Evolutionary conservation across 2,797 vertebrate species (phyloP).

Genomic region (Hylomyscus alleni): DNA sequence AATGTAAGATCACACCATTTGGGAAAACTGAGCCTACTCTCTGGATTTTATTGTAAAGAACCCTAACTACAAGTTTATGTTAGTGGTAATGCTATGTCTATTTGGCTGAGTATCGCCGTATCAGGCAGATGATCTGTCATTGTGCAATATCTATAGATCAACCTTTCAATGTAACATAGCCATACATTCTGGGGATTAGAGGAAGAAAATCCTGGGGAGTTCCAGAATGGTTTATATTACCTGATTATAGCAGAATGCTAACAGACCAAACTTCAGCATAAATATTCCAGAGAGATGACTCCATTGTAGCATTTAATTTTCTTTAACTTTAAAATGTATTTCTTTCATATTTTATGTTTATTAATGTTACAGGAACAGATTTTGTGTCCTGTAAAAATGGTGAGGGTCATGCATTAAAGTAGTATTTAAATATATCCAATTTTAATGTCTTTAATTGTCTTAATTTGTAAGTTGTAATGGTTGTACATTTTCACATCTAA

Average conservation of each 20-base stretch:
- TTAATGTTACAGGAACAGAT: background rate
- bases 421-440: background rate
- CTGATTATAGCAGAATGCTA: background rate
- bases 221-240: background rate
- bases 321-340: background rate
- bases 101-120: background rate
- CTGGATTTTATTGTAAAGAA: background rate
- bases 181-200: background rate
- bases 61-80: background rate
- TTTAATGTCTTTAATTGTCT: background rate
- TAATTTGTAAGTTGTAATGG: background rate
- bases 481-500: background rate
- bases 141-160: background rate
- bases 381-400: background rate
- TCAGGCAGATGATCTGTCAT: background rate
- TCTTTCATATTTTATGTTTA: background rate
- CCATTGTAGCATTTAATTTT: background rate
- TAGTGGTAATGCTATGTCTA: background rate
- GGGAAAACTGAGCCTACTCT: background rate
- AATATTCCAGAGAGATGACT: background rate
- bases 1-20: background rate
- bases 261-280: background rate
- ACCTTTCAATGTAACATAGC: background rate
- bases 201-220: background rate
- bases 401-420: background rate